Evolutionary conservation across 35 echinoderm and acorn worm species (phyloP), one percentile per base, ranked within the genome.

Genomic region (Apostichopus californicus): DNA sequence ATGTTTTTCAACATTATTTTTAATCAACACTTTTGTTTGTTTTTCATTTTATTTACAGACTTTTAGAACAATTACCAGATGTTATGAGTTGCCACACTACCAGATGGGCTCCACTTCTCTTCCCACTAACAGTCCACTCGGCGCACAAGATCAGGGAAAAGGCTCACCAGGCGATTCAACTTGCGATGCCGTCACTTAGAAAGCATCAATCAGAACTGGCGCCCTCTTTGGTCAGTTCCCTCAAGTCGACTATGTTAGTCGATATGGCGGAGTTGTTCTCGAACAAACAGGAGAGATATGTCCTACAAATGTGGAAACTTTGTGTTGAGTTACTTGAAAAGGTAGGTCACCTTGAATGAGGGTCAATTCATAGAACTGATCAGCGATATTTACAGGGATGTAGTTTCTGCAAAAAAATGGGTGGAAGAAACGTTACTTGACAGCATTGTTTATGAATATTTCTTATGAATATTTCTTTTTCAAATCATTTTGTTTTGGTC

Each of bases 211-310:
- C 58, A 0, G 94, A 96, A 70, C 60, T 98, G 18, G 86, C 89
- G 0, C 79, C 93, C 5, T 55, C 64, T 14, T 72, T 98, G 26
- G 91, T 94, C 11, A 52, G 80, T 0, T 90, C 92, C 0, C 81
- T 98, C 57, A 98, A 98, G 91, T 82, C 93, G 1, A 79, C 54
- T 24, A 25, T 96, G 21, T 68, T 98, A 17, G 55, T 90, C 14
- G 97, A 96, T 55, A 96, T 98, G 97, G 79, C 89, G 5, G 95
- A 98, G 26, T 73, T 98, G 26, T 98, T 98, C 77, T 80, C 83
- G 6, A 84, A 79, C 21, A 94, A 92, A 57, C 91, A 96, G n/a
- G 97, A 98, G 77, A 66, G 92, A 13, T 94, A 92, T 53, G 92
- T 94, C 20, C 83, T 98, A 14, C 87, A 90, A 59, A 90, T 96